Evolutionary conservation across 2,113 vertebrate genomes (phyloP), one percentile per base, ranked within the genome.

Genomic region (Osmerus eperlanus): DNA sequence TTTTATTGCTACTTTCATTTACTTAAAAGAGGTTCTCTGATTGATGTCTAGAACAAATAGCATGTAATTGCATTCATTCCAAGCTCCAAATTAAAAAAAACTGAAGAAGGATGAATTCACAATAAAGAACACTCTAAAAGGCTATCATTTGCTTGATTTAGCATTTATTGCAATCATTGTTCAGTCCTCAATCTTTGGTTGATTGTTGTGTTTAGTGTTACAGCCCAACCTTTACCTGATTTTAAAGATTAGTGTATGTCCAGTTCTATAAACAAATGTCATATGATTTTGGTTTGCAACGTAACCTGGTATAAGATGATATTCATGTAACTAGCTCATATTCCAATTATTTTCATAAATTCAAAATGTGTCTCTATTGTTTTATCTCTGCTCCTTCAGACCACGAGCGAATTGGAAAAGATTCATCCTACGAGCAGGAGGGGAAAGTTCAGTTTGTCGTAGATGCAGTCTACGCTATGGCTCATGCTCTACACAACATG

Each of bases 391-490:
- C 81, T 28, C 19, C 58, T 41, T 13, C 89, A 98, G 96, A 97
- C 78, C 91, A 95, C 0, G 96, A 98, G 85, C 92, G 96, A 74
- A 98, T 98, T 0, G 96, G 96, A 67, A 94, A 94, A 85, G 95
- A 97, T 83, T 97, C 96, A 0, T 91, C 92, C 0, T 98, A 98
- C 0, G 96, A 98, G 75, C 96, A 98, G 83, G 96, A 98, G 80
- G 96, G 96, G 68, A 98, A 98, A 76, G 96, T 98, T 9, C 96
- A 98, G 79, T 98, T 98, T 16, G 96, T 98, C 76, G 95, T 98
- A 0, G 96, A 98, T 0, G 96, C 96, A 0, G 94, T 98, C 60
- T 98, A 98, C 0, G 90, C 96, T 84, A 97, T 96, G 96, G 96
- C 96, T 11, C 95, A 98, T 0, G 96, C 96, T 0, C 91, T 98